Evolutionary conservation across 1,140 invertebrate species (phyloP), one percentile per base, ranked within the genome.

Genomic region (Leptinotarsa undecemlineata): DNA sequence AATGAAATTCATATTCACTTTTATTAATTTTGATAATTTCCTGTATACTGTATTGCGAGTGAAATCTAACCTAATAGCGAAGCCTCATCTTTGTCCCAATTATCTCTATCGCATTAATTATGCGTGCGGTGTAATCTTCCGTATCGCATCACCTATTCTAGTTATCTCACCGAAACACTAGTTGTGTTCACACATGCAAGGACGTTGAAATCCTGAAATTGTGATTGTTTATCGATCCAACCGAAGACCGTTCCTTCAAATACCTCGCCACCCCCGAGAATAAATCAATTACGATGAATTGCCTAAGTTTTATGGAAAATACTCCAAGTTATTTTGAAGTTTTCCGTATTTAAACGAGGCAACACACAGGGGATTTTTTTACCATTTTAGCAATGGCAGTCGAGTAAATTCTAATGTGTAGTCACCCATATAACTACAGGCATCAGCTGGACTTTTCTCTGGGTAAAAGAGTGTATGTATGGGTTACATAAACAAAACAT

Each of bases 201-300:
- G 51, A 57, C 51, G 51, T 17, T 57, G 51, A 17, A 57, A 57
- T 57, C 51, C 51, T 57, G 51, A 57, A 57, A 57, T 57, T 1
- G 51, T 57, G 51, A 57, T 57, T 57, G 51, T 57, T 57, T 57
- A 57, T 57, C 51, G 51, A 57, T 57, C 51, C 51, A 57, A 19
- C n/a, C 51, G 15, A 57, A 57, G 51, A 17, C 51, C n/a, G n/a
- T 57, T 57, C 51, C 14, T 5, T 57, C 51, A 14, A 19, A 57
- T 57, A 57, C 51, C 51, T 57, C n/a, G n/a, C 51, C n/a, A 57
- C 4, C 51, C 51, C 17, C 0, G 51, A n/a, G 14, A 57, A 57
- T 57, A 14, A n/a, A n/a, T 57, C 51, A 57, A 57, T 57, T 57
- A 57, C 51, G 15, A 15, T 1, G 4, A 57, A 57, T 57, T 57